Percentiles rank a stretch among this genome's conserved stretches.
These are phyloP conservation scores for Cryptophagus acutangulus DNA, from an alignment of 2,888 invertebrate genomes.

Conservation along the genomic window DNA sequence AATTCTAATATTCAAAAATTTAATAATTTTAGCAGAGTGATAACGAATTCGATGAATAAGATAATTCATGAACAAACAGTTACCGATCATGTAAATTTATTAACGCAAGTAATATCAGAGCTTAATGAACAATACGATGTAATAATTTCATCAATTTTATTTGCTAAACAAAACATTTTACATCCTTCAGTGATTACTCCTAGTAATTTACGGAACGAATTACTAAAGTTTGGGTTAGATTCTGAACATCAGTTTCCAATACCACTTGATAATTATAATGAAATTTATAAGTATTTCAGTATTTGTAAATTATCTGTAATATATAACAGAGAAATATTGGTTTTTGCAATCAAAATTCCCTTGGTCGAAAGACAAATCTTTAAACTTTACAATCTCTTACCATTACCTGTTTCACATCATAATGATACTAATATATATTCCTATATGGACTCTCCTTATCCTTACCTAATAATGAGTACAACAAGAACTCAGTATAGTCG, in stretches of 20 bases:
- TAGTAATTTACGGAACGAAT: constrained; percentile 8
- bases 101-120: background rate
- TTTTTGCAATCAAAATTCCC: constrained; percentile 14
- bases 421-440: constrained; percentile 2
- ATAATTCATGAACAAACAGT: background rate
- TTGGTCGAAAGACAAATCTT: constrained; percentile 5
- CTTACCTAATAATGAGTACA: background rate
- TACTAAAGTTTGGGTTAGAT: constrained; percentile 9
- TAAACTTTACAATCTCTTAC: background rate
- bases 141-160: constrained; percentile 10
- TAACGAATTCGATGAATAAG: background rate
- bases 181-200: constrained; percentile 14
- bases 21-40: constrained; percentile 2
- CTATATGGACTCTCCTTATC: background rate
- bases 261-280: background rate
- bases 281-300: constrained; percentile 3
- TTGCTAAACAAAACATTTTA: constrained; percentile 12
- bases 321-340: constrained; percentile 9
- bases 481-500: constrained; percentile 3
- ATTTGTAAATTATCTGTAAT: constrained; percentile 1
- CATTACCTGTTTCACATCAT: background rate
- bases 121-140: constrained; percentile 6
- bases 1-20: constrained; percentile 2
- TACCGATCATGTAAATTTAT: constrained; percentile 1
- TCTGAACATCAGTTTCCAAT: constrained; percentile 1